Conservation (phyloP, 2,888 invertebrate species). For the Eugnorisma glareosa region DNA sequence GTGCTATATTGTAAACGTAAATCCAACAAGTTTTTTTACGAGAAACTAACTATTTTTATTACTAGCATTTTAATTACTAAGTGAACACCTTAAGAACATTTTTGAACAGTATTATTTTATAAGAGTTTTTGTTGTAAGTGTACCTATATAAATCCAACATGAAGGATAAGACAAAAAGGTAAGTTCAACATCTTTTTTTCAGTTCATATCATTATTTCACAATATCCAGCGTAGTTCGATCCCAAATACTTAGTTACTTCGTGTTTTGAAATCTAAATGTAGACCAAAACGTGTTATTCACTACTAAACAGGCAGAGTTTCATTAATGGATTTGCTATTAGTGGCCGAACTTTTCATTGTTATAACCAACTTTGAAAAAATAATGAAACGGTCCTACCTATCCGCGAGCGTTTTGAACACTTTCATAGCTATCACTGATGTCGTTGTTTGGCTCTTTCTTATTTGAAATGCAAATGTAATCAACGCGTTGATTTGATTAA, state of each 20-base stretch:
- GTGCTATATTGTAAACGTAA: slow-evolving; percentile 64
- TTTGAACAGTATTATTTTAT: slow-evolving; percentile 56
- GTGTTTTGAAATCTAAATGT: neutral
- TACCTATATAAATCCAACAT: slow-evolving; percentile 69
- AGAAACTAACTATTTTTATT: slow-evolving; percentile 41
- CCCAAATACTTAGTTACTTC: neutral
- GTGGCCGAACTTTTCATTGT: slow-evolving; percentile 4
- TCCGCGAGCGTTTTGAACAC: slow-evolving; percentile 17
- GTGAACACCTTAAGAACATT: slow-evolving; percentile 46
- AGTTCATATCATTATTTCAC: neutral
- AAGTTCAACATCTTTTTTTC: slow-evolving; percentile 62
- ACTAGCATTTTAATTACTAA: slow-evolving; percentile 34
- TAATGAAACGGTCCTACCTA: neutral
- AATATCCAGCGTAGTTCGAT: neutral
- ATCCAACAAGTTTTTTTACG: slow-evolving; percentile 46
- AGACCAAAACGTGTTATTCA: neutral
- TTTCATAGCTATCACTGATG: slow-evolving; percentile 27
- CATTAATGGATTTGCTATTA: slow-evolving; percentile 1
- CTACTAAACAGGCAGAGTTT: slow-evolving; percentile 2
- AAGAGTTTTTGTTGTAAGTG: slow-evolving; percentile 57
- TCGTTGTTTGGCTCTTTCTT: slow-evolving; percentile 53
- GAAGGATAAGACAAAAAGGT: slow-evolving; percentile 81
- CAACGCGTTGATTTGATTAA: slow-evolving; percentile 32
- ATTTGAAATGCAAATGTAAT: slow-evolving; percentile 57
- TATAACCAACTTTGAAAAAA: slow-evolving; percentile 17